phyloP scores from a whole-genome alignment of 1,140 invertebrate genomes.

The Cryptotermes secundus region DNA sequence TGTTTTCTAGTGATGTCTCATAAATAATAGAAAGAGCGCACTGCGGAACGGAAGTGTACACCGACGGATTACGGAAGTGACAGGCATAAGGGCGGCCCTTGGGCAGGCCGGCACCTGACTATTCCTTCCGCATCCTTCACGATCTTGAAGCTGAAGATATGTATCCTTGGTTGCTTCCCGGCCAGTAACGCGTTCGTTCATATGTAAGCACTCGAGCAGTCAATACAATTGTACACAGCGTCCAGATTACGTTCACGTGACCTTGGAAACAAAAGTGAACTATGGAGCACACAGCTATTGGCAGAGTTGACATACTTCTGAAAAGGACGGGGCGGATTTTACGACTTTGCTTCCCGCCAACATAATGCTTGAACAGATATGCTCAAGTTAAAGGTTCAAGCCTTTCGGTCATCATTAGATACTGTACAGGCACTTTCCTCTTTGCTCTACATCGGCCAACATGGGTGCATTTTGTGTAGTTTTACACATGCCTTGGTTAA shows the following conservation, averaged over 20 bases:
- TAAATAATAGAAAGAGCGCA: background rate
- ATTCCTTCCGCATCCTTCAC: background rate
- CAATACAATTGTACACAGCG: background rate
- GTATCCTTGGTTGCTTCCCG: background rate
- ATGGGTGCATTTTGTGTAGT: too few species aligned
- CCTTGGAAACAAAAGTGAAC: background rate
- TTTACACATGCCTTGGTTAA: too few species aligned
- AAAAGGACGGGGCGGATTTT: too few species aligned
- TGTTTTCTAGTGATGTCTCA: too few species aligned
- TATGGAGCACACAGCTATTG: background rate
- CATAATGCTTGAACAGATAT: too few species aligned
- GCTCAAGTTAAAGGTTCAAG: too few species aligned
- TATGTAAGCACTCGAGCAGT: background rate
- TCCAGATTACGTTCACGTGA: background rate
- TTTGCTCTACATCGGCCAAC: too few species aligned
- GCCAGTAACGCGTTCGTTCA: background rate
- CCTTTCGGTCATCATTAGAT: too few species aligned
- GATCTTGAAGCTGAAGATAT: background rate
- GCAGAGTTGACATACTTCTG: too few species aligned
- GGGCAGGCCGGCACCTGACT: background rate
- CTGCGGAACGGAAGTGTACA: background rate
- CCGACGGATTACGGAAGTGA: background rate
- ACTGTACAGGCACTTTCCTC: too few species aligned
- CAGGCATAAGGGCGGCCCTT: background rate
- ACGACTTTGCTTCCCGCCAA: too few species aligned